Conservation (phyloP, 2,888 invertebrate genomes). For the Pseudococcus viburni region DNA sequence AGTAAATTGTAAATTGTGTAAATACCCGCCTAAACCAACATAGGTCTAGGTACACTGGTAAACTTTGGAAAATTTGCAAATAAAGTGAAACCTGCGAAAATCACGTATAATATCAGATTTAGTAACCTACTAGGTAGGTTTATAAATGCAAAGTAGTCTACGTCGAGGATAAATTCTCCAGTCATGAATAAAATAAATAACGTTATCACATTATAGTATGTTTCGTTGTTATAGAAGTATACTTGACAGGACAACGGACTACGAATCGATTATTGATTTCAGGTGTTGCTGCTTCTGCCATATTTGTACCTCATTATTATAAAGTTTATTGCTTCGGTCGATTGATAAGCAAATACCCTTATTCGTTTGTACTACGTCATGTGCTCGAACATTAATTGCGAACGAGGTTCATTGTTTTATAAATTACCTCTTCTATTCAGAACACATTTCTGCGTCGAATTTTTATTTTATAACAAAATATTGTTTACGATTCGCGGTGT, state of each 20-base stretch:
- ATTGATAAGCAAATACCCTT: slow-evolving; percentile 34
- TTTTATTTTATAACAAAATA: neutral
- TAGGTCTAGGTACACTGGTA: neutral
- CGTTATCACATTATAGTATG: neutral
- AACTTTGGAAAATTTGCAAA: slow-evolving; percentile 3
- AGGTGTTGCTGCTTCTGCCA: slow-evolving; percentile 47
- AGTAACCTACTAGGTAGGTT: neutral
- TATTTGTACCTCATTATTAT: slow-evolving; percentile 12
- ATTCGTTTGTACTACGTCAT: slow-evolving; percentile 1
- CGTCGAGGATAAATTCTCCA: neutral
- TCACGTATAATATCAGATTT: slow-evolving; percentile 1
- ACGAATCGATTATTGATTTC: slow-evolving; percentile 48
- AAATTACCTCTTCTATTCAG: neutral
- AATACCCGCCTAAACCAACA: neutral
- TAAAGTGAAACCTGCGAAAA: neutral
- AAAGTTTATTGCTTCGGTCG: slow-evolving; percentile 38
- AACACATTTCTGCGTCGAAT: neutral
- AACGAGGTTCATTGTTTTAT: slow-evolving; percentile 30
- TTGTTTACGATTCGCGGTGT: neutral
- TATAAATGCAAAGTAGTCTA: slow-evolving; percentile 1
- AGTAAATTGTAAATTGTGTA: neutral
- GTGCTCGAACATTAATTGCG: slow-evolving; percentile 39
- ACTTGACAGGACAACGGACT: slow-evolving; percentile 46
- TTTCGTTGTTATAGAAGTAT: neutral
- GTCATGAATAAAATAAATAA: slow-evolving; percentile 15